These are phyloP conservation scores for Microcebus griseorufus DNA, from an alignment of 2,113 vertebrate species.

Conservation along the genomic window DNA sequence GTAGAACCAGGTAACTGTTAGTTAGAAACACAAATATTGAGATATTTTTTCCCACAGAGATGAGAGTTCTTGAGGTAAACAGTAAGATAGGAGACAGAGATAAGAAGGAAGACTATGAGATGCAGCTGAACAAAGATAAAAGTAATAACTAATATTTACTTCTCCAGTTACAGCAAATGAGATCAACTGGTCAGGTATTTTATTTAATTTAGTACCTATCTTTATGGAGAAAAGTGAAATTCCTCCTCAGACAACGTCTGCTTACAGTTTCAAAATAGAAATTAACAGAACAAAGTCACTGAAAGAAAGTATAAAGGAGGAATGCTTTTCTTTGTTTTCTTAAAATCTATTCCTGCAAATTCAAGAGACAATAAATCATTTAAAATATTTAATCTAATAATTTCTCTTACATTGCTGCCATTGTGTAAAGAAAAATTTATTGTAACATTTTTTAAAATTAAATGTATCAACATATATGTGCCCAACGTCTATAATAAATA, in stretches of 20 bases:
- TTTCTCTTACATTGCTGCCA: background rate
- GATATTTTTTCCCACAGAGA: background rate
- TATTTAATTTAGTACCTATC: background rate
- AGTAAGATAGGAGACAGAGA: background rate
- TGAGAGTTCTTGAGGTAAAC: constrained; percentile 23
- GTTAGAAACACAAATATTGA: background rate
- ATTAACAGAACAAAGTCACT: background rate
- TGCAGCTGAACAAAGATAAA: constrained; percentile 10
- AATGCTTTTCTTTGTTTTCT: background rate
- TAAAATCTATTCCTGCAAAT: background rate
- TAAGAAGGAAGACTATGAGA: background rate
- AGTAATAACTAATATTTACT: background rate
- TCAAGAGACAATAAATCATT: background rate
- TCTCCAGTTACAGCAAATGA: background rate
- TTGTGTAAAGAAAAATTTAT: background rate
- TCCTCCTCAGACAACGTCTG: background rate
- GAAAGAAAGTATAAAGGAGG: background rate
- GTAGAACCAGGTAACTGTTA: background rate
- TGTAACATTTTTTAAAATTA: background rate
- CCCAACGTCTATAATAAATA: background rate
- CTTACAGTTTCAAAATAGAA: background rate
- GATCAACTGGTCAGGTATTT: background rate
- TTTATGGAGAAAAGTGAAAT: background rate
- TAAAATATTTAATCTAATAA: background rate
- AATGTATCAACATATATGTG: background rate